Percentiles rank a stretch among this genome's conserved stretches.
These are phyloP conservation scores for Chymomyza procnemis DNA, from an alignment of 2,888 invertebrate species.

Conservation along the genomic window DNA sequence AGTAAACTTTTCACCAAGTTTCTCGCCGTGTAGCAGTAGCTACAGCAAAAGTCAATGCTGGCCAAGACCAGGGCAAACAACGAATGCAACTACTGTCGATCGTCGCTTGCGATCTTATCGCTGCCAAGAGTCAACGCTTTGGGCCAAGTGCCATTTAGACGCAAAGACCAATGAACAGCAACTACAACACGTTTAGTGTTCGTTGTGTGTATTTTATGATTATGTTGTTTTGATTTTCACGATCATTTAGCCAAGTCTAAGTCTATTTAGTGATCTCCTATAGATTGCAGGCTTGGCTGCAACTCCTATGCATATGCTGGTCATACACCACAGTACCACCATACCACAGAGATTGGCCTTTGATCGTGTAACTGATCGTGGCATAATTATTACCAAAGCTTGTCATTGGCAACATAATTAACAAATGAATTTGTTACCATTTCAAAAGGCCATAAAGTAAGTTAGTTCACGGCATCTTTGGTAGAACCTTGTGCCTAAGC, in stretches of 20 bases:
- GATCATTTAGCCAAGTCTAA: conserved; percentile 57
- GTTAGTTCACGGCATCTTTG: conserved; percentile 2
- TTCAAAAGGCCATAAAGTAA: conserved; percentile 44
- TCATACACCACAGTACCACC: too few species aligned
- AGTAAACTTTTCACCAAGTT: too few species aligned
- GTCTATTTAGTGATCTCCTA: conserved; percentile 60
- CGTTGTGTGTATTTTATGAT: conserved; percentile 68
- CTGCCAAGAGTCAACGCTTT: conserved; percentile 66
- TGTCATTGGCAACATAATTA: conserved; percentile 76
- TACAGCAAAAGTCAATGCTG: neutral
- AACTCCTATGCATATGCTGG: neutral
- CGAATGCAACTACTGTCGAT: conserved; percentile 26
- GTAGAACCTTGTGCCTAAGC: neutral
- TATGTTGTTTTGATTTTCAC: conserved; percentile 73
- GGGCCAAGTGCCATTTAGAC: conserved; percentile 70
- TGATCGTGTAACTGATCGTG: conserved; percentile 72
- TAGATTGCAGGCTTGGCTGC: conserved; percentile 25
- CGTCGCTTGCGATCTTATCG: conserved; percentile 66
- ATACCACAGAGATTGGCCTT: conserved; percentile 50
- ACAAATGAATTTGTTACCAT: conserved; percentile 76
- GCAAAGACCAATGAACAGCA: conserved; percentile 64
- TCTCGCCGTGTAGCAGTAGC: neutral
- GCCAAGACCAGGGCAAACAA: conserved; percentile 18
- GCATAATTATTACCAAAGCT: conserved; percentile 60
- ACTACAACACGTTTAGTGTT: conserved; percentile 61